Conservation (phyloP, 2,888 invertebrate genomes). For the Drosophila yooni region DNA sequence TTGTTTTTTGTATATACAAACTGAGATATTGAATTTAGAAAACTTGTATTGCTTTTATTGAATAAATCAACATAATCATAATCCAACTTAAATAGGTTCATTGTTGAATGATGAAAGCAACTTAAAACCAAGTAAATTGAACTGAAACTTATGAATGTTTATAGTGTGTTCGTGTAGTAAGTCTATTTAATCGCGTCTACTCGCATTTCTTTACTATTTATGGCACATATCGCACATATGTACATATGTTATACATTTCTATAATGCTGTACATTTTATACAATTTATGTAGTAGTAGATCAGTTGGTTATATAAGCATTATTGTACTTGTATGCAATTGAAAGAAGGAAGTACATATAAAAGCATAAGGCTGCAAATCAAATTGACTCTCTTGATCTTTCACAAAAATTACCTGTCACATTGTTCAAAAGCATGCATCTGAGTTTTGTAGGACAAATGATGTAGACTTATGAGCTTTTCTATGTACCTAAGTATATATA, state of each 20-base stretch:
- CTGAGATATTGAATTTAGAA: background rate
- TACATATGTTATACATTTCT: constrained; percentile 50
- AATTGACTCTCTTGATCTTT: constrained; percentile 53
- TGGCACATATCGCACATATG: constrained; percentile 76
- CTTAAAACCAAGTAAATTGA: constrained; percentile 8
- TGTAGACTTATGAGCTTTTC: constrained; percentile 7
- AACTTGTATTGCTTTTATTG: constrained; percentile 3
- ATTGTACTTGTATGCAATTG: constrained; percentile 37
- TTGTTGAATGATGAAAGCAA: background rate
- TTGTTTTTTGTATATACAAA: constrained; percentile 15
- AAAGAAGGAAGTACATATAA: constrained; percentile 22
- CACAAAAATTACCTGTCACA: constrained; percentile 2
- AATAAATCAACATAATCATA: constrained; percentile 43
- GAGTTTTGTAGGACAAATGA: constrained; percentile 22
- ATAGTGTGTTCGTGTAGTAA: background rate
- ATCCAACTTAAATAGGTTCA: constrained; percentile 64
- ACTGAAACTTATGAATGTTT: constrained; percentile 29
- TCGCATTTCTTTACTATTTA: constrained; percentile 41
- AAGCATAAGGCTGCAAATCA: constrained; percentile 64
- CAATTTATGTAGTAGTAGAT: constrained; percentile 37
- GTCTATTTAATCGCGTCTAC: background rate
- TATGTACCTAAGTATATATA: constrained; percentile 19
- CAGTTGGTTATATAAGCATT: constrained; percentile 40
- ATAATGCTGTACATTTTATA: constrained; percentile 58
- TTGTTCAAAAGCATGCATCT: constrained; percentile 6